These are phyloP conservation scores for Trichonephila clavata DNA, from an alignment of 1,140 invertebrate genomes.

Conservation along the genomic window DNA sequence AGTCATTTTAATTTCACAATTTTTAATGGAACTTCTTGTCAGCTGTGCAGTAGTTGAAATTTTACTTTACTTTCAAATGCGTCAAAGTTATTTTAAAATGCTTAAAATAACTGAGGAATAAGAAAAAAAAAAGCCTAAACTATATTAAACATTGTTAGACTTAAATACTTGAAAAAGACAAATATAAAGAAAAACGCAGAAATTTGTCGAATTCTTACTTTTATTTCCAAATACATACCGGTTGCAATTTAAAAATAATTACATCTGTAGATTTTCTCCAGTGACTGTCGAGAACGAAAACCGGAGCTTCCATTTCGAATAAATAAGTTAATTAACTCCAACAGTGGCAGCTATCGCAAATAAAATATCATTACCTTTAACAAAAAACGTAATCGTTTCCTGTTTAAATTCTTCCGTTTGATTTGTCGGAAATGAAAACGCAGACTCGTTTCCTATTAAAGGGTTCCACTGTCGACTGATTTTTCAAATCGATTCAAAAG, in stretches of 20 bases:
- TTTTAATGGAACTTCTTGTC: too few species aligned
- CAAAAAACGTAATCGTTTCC: not conserved
- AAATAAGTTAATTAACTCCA: not conserved
- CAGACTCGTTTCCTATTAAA: conserved; percentile 24
- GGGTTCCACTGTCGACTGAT: not conserved
- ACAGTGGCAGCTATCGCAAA: not conserved
- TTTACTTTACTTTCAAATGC: too few species aligned
- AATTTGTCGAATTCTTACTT: too few species aligned
- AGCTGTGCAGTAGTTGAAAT: too few species aligned
- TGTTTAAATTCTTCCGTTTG: conserved; percentile 13
- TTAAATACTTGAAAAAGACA: too few species aligned
- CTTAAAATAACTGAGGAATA: too few species aligned
- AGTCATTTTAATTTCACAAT: too few species aligned
- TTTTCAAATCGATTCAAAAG: not conserved
- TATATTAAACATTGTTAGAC: too few species aligned
- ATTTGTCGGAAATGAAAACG: conserved; percentile 41
- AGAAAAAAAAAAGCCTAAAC: too few species aligned
- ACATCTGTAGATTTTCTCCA: not conserved
- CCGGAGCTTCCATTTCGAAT: not conserved
- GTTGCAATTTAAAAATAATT: not conserved
- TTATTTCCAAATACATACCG: not conserved
- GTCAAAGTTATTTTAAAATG: too few species aligned
- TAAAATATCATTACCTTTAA: not conserved
- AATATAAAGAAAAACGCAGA: too few species aligned
- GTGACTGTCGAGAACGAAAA: not conserved